phyloP scores from a whole-genome alignment of 2,797 vertebrate species.

The Channa striata region DNA sequence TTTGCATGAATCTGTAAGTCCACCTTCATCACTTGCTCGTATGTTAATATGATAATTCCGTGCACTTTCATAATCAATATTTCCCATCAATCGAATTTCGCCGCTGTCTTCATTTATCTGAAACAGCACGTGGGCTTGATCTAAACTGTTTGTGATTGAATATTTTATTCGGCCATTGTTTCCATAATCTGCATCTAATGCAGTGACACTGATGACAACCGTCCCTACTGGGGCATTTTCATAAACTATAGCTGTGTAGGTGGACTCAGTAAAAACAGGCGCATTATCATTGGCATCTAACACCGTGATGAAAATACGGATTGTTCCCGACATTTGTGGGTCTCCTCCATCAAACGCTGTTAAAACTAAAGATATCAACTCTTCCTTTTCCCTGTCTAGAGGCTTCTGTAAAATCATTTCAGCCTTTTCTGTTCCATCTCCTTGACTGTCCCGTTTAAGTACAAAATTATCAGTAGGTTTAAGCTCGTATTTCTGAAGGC shows the following conservation, averaged over 20 bases:
- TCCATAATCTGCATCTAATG: constrained; percentile 80
- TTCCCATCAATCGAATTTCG: constrained; percentile 71
- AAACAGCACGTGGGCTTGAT: constrained; percentile 69
- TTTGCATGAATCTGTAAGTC: constrained; percentile 77
- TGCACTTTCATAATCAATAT: constrained; percentile 78
- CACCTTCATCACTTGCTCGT: constrained; percentile 80
- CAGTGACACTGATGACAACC: constrained; percentile 69
- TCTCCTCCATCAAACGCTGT: constrained; percentile 74
- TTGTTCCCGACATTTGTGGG: constrained; percentile 68
- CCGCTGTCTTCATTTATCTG: constrained; percentile 61
- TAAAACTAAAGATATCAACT: constrained; percentile 49
- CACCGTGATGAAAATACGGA: constrained; percentile 65
- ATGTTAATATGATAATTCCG: constrained; percentile 65
- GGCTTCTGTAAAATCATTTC: constrained; percentile 75
- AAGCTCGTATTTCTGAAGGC: constrained; percentile 47
- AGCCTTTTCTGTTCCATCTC: constrained; percentile 54
- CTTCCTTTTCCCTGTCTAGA: constrained; percentile 71
- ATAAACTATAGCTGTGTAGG: constrained; percentile 70
- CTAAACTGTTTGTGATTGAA: constrained; percentile 69
- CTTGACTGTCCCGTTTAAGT: constrained; percentile 49
- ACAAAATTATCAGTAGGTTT: constrained; percentile 66
- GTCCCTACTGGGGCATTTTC: constrained; percentile 80
- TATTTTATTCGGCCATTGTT: constrained; percentile 74
- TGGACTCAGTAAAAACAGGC: constrained; percentile 69
- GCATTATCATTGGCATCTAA: constrained; percentile 71